Conservation (phyloP, 1,140 invertebrate species). For the Tribolium castaneum region DNA sequence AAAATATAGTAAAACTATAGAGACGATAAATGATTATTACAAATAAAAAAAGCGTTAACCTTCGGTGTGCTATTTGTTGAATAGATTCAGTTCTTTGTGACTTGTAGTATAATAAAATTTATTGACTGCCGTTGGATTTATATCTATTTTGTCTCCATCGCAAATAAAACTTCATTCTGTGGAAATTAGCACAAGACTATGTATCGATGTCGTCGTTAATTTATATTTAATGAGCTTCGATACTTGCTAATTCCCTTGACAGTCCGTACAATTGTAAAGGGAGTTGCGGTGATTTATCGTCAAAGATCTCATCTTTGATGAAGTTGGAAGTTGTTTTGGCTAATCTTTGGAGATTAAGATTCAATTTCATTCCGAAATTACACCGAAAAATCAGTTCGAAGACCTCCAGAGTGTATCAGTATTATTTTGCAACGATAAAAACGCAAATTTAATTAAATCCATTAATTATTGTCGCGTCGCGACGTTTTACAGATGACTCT, state of each 20-base stretch:
- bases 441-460: neutral
- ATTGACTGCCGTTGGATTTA: neutral
- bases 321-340: conserved; percentile 5
- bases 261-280: neutral
- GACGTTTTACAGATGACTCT: neutral
- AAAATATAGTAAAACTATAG: conserved; percentile 9
- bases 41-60: conserved; percentile 14
- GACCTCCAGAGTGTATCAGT: neutral
- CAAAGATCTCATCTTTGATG: conserved; percentile 9
- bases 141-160: neutral
- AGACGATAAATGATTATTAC: neutral
- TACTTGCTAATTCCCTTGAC: neutral
- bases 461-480: neutral
- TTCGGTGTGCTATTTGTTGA: neutral
- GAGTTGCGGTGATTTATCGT: neutral
- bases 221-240: neutral
- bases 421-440: neutral
- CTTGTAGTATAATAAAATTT: neutral
- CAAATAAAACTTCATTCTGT: neutral
- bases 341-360: neutral
- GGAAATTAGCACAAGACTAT: no score
- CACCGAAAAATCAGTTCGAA: neutral
- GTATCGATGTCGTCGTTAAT: neutral
- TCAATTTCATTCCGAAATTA: conserved; percentile 9
- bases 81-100: neutral